Evolutionary conservation across 2,797 vertebrate species (phyloP).

Genomic region (Halcyon chelicuti): DNA sequence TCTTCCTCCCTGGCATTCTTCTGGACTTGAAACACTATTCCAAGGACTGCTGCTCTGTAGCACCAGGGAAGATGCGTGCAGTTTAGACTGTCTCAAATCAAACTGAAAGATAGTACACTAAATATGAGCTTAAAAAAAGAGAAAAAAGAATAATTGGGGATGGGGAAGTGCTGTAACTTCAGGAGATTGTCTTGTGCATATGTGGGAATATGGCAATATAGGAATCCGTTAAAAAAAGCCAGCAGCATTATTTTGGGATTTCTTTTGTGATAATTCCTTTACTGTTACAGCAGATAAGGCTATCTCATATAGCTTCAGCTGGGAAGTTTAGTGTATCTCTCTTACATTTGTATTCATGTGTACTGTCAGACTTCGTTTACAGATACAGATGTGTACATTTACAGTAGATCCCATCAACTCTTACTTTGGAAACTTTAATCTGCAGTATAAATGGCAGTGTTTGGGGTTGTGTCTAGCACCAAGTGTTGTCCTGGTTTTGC

Average conservation of each 20-base stretch:
- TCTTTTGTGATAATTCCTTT: neutral
- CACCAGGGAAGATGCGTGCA: no score
- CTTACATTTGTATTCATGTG: neutral
- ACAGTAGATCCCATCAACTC: accelerated
- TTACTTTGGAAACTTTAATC: neutral
- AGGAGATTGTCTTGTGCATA: neutral
- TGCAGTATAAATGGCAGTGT: neutral
- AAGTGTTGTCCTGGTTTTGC: neutral
- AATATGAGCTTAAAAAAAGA: neutral
- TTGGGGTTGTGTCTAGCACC: neutral
- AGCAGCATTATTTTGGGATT: neutral
- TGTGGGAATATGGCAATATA: neutral
- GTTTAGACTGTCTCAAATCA: neutral
- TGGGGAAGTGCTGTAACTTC: neutral
- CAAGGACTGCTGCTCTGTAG: neutral
- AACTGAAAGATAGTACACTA: neutral
- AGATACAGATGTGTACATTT: neutral
- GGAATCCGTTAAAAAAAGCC: neutral
- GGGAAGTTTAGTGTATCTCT: neutral
- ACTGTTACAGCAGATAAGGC: neutral
- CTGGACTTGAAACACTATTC: neutral
- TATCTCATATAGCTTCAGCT: neutral
- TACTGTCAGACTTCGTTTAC: neutral
- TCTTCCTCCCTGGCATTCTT: neutral
- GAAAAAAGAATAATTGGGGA: no score